These are phyloP conservation scores for Geopemphigus sp. DNA, from an alignment of 1,140 invertebrate species.

Conservation along the genomic window DNA sequence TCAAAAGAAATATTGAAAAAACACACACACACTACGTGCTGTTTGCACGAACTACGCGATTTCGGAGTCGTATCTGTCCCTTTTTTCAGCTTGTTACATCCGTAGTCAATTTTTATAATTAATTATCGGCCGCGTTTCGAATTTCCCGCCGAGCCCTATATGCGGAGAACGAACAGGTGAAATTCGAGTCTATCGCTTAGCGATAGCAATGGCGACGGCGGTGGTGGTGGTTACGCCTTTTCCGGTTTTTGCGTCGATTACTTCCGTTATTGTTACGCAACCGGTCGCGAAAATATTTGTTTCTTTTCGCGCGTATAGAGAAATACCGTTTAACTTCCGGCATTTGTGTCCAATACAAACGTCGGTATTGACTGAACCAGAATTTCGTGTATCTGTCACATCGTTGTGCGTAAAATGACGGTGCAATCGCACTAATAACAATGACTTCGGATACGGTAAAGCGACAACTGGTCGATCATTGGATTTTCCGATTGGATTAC, in stretches of 20 bases:
- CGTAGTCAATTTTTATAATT: not conserved
- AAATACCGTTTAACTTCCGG: too few relatives aligned
- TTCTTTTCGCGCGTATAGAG: too few relatives aligned
- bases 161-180: slow-evolving; percentile 17
- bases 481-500: too few relatives aligned
- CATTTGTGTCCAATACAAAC: too few relatives aligned
- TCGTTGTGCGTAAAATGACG: too few relatives aligned
- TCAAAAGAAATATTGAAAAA: not conserved
- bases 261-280: not conserved
- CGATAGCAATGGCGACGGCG: too few relatives aligned
- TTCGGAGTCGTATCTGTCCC: slow-evolving; percentile 7
- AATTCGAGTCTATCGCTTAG: not conserved
- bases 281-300: too few relatives aligned
- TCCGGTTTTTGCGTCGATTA: slow-evolving; percentile 6
- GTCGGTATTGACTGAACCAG: too few relatives aligned
- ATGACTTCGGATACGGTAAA: too few relatives aligned
- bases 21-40: not conserved
- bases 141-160: not conserved
- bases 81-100: not conserved
- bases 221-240: slow-evolving; percentile 23
- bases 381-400: too few relatives aligned
- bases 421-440: too few relatives aligned
- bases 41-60: slow-evolving; percentile 5
- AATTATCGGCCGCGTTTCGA: slow-evolving; percentile 13
- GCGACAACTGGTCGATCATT: not conserved